These are phyloP conservation scores for Pterocles gutturalis DNA, from an alignment of 2,113 vertebrate species.

Conservation along the genomic window DNA sequence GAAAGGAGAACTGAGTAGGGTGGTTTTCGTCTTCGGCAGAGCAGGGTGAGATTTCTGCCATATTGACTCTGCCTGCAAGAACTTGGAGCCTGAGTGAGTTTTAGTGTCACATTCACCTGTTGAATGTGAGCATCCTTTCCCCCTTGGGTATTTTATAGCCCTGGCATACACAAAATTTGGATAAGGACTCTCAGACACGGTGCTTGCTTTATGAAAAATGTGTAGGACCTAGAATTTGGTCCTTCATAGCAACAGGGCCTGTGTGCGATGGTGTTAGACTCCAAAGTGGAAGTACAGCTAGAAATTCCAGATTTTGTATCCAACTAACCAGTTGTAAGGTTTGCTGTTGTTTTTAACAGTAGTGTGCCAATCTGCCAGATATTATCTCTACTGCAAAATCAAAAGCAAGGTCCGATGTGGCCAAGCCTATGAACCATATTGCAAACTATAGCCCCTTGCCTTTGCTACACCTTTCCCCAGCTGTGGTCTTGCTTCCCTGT, in stretches of 20 bases:
- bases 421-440: background rate
- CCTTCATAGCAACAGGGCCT: background rate
- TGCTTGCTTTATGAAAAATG: background rate
- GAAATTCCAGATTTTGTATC: background rate
- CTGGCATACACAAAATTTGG: background rate
- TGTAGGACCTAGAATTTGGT: background rate
- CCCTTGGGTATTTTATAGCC: background rate
- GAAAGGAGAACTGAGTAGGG: background rate
- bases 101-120: background rate
- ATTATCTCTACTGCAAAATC: background rate
- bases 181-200: background rate
- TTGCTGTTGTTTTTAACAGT: background rate
- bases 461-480: background rate
- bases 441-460: background rate
- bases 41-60: fast-evolving
- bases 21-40: background rate
- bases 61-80: background rate
- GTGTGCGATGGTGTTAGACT: background rate
- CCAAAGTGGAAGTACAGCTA: background rate
- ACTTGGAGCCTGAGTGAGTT: background rate
- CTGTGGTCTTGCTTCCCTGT: background rate
- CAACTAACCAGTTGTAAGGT: background rate
- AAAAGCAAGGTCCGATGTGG: background rate
- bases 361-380: background rate
- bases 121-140: background rate